phyloP scores from a whole-genome alignment of 2,888 invertebrate genomes.

The Drosophila anomalata region DNA sequence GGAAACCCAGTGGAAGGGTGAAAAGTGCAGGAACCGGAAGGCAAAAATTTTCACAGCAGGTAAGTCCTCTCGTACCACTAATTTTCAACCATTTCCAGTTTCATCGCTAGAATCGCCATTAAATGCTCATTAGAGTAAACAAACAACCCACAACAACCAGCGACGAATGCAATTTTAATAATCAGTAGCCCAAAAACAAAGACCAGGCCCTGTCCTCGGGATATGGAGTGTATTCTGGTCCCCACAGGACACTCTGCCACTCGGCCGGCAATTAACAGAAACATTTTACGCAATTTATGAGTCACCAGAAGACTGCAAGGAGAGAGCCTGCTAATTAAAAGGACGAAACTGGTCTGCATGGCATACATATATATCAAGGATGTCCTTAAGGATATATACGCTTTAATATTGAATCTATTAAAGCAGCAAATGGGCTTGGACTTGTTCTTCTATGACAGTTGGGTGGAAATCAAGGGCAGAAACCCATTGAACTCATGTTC shows the following conservation, averaged over 20 bases:
- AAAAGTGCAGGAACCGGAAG: slow-evolving; percentile 44
- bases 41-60: slow-evolving; percentile 24
- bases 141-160: slow-evolving; percentile 33
- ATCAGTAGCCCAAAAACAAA: slow-evolving; percentile 34
- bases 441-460: not conserved
- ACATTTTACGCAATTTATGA: slow-evolving; percentile 41
- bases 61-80: slow-evolving; percentile 7
- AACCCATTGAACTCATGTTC: not conserved
- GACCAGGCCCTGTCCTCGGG: not conserved
- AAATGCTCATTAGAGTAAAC: slow-evolving; percentile 69
- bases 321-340: slow-evolving; percentile 2
- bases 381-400: not conserved
- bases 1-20: slow-evolving; percentile 51
- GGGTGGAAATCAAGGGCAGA: not conserved
- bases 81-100: slow-evolving; percentile 26
- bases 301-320: slow-evolving; percentile 8
- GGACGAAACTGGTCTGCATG: not conserved
- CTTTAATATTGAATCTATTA: not conserved
- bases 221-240: not conserved
- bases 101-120: slow-evolving; percentile 55
- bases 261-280: slow-evolving; percentile 28
- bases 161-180: slow-evolving; percentile 42
- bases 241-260: slow-evolving; percentile 1
- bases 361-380: not conserved
- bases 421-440: not conserved